phyloP scores from a whole-genome alignment of 2,888 invertebrate genomes.

The Epirrhoe tristata region DNA sequence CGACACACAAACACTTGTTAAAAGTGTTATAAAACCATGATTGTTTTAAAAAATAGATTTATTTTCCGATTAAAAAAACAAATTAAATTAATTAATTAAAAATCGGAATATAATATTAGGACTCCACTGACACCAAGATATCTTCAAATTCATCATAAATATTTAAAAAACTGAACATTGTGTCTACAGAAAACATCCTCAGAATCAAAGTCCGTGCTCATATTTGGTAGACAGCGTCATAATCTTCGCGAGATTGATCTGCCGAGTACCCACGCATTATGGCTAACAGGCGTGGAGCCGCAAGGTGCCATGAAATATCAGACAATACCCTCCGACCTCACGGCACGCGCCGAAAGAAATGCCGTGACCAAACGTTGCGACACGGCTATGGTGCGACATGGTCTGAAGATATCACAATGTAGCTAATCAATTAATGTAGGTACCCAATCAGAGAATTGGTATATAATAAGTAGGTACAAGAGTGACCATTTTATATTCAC shows the following conservation, averaged over 20 bases:
- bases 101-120: too few relatives aligned
- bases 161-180: too few relatives aligned
- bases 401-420: not conserved
- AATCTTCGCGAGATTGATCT: not conserved
- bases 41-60: too few relatives aligned
- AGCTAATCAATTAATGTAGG: not conserved
- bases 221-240: not conserved
- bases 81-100: too few relatives aligned
- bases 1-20: too few relatives aligned
- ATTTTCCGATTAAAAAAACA: too few relatives aligned
- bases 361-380: slow-evolving; percentile 27
- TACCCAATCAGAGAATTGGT: too few relatives aligned
- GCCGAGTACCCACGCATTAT: not conserved
- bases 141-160: too few relatives aligned
- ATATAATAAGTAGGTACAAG: too few relatives aligned
- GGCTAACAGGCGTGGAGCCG: slow-evolving; percentile 19
- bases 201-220: not conserved
- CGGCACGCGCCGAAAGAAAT: slow-evolving; percentile 14
- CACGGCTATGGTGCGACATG: slow-evolving; percentile 7
- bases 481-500: not conserved
- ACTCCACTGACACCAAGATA: too few relatives aligned
- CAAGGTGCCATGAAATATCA: slow-evolving; percentile 17
- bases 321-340: slow-evolving; percentile 17
- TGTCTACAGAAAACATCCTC: too few relatives aligned
- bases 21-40: too few relatives aligned